Evolutionary conservation across 2,113 vertebrate species (phyloP), one percentile per base, ranked within the genome.

Genomic region (Ptyas mucosa): DNA sequence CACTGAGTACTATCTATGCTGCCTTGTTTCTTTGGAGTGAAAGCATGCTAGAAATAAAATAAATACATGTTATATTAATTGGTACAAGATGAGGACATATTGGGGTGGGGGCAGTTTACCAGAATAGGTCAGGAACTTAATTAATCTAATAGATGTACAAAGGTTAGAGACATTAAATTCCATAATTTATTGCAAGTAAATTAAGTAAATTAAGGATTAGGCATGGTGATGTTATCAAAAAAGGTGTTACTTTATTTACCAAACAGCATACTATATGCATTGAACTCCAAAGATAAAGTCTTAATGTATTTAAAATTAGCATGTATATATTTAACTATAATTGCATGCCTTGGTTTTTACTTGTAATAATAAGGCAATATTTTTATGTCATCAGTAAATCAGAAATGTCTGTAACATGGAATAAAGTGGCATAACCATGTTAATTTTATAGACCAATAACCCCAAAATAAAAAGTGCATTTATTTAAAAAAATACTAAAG

Each of bases 361-460:
- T 43, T 61, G 14, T 49, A 54, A 20, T 54, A 89, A 53, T 75
- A 54, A 89, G 75, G 10, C 53, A 89, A 39, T 26, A 29, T 51
- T 85, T 89, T 85, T 90, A 34, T 49, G 39, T 26, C n/a, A 46
- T 89, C 55, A 93, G 49, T 87, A 21, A 90, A 90, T 39, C 46
- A 53, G 91, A 43, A 58, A 89, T 29, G 29, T 75, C 52, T 89
- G 54, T 87, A 49, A 15, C 49, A 87, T 87, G 81, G 81, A 49
- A 61, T 58, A 43, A 90, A 90, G 49, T 34, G n/a, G 49, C 69
- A 87, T 12, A 53, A 90, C 14, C 20, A 92, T 53, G 12, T 57
- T 55, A 89, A 86, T 92, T 96, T 95, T 95, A 85, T 51, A 81
- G 69, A 61, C 85, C 91, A 52, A 75, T 94, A 94, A 57, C 87